Evolutionary conservation across 2,888 invertebrate genomes (phyloP).

Genomic region (Philhelius pedissequus): DNA sequence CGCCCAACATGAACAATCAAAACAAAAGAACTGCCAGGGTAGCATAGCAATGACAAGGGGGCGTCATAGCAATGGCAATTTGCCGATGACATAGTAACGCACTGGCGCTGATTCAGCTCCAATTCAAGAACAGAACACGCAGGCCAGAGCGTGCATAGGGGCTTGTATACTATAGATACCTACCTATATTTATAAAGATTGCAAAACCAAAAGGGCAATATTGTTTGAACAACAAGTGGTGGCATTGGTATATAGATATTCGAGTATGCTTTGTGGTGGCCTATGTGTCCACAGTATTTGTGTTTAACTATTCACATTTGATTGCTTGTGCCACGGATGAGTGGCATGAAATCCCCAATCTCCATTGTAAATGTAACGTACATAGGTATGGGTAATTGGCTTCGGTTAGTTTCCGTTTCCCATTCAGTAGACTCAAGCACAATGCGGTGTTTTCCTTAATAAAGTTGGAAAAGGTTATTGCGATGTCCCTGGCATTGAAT

Average conservation of each 20-base stretch:
- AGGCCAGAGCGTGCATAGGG: neutral
- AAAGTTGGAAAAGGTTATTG: neutral
- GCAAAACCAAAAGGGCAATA: conserved; percentile 30
- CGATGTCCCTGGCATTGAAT: conserved; percentile 3
- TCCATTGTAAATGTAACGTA: neutral
- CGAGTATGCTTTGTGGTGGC: conserved; percentile 1
- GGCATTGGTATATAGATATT: conserved; percentile 7
- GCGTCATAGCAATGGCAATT: neutral
- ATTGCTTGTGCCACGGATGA: conserved; percentile 27
- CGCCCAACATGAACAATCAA: neutral
- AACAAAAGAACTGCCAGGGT: neutral
- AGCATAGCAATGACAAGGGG: neutral
- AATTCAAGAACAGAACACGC: neutral
- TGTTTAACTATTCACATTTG: conserved; percentile 52
- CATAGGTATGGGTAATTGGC: neutral
- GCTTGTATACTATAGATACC: too few relatives aligned
- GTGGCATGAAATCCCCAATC: neutral
- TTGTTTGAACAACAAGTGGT: conserved; percentile 54
- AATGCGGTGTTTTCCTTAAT: neutral
- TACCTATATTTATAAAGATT: neutral
- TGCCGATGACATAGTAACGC: conserved; percentile 13
- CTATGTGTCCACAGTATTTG: neutral
- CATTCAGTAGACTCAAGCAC: neutral
- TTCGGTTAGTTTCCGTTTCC: conserved; percentile 16
- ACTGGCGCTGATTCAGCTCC: neutral